Evolutionary conservation across 1,140 invertebrate species (phyloP), one percentile per base, ranked within the genome.

Genomic region (Atopsyche davidsoni): DNA sequence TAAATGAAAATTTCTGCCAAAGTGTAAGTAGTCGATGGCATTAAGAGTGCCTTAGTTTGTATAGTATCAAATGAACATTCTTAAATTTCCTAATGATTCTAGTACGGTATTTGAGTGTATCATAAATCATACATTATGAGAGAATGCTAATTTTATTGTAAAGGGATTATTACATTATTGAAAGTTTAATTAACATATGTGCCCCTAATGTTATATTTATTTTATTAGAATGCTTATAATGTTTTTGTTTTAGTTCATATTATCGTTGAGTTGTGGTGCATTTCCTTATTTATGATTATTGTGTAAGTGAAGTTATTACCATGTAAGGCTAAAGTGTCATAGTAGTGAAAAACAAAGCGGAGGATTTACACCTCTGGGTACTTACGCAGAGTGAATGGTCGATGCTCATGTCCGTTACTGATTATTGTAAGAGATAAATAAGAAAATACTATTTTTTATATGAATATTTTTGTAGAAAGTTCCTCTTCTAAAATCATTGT

Each of bases 1-100:
- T 44, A 43, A 45, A 28, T 51, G 46, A 32, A 47, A 42, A 39
- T 42, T 46, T 56, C 54, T 57, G 54, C 54, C 54, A 57, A 57
- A 57, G 54, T 57, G 46, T 38, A 48, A 51, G 43, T 42, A 51
- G 53, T 56, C 53, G 32, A 28, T 22, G 53, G 49, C 44, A 51
- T 47, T 48, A 35, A 19, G 21, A 44, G 47, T 55, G 53, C 53
- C 47, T 55, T 55, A 55, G 52, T 49, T 54, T 36, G 13, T 38
- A 47, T 48, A 19, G 34, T 45, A 34, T 21, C 6, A 35, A 28
- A n/a, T 44, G 31, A 45, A 34, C 43, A 34, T 45, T 45, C 18
- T 45, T 21, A 6, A 34, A 34, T 13, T n/a, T n/a, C n/a, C n/a
- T n/a, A n/a, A n/a, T n/a, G n/a, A n/a, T n/a, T n/a, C n/a, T n/a